Base-by-base conservation (phyloP, 2,113 vertebrate species). In the Mungos mungo region DNA sequence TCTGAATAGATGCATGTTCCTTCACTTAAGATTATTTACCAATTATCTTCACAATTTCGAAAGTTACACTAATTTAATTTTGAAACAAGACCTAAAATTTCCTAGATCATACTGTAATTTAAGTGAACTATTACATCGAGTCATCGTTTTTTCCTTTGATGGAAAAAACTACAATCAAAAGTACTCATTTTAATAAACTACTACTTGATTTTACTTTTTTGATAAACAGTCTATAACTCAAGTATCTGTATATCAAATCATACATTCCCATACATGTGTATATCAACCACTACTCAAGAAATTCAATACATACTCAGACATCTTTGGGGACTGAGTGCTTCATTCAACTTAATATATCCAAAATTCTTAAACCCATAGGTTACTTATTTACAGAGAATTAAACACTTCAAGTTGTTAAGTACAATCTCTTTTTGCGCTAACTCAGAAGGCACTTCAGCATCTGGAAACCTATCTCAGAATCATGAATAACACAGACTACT, bases 201-300 rank as follows among this genome's bases (percentile, higher is more conserved):
- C 33, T 87, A 80, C 9, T 63, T 80, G 13, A 68, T 50, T 94
- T 89, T 84, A 47, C 45, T 88, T 93, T 93, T 87, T 96, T 84
- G 18, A 84, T 79, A 88, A 87, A 47, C 8, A 81, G 23, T 45
- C 47, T 65, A 16, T 68, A 84, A 33, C 80, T 45, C 35, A 95
- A 89, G 6, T 47, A 82, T 60, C 14, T 87, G 13, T 23, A 31
- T 63, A 82, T 50, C 21, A 81, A 80, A 86, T 54, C 9, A 71
- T 52, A 31, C 33, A 35, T 83, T 71, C 69, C 72, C 68, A 63
- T 65, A 87, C 71, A 86, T 60, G 19, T 33, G 83, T 13, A 82
- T 16, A 69, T 15, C 88, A 15, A 52, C 47, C 23, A 50, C 18
- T 66, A 92, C 69, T 50, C 81, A 69, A 72, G 63, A 80, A 50